phyloP scores from a whole-genome alignment of 2,888 invertebrate genomes.

The Pinctada fucata region DNA sequence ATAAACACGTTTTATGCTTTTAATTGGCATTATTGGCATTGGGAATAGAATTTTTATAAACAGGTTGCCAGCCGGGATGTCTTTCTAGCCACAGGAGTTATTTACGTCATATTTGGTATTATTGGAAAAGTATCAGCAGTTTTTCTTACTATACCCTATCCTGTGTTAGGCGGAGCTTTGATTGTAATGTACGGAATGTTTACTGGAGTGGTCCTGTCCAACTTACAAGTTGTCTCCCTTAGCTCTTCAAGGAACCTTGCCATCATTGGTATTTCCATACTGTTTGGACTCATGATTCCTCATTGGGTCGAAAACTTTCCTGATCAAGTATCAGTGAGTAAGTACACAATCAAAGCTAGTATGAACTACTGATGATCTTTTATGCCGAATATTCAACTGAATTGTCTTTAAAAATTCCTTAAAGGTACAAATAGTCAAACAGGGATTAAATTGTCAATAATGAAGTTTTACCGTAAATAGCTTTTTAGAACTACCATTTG shows the following conservation, averaged over 20 bases:
- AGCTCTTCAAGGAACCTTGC: slow-evolving; percentile 86
- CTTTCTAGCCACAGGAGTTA: slow-evolving; percentile 22
- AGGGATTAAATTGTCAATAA: no score
- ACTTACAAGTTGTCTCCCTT: slow-evolving; percentile 81
- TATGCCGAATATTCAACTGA: no score
- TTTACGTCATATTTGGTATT: slow-evolving; percentile 29
- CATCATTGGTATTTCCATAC: slow-evolving; percentile 90
- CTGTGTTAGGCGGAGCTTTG: slow-evolving; percentile 25
- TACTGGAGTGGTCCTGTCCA: slow-evolving; percentile 61
- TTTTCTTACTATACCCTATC: slow-evolving; percentile 26
- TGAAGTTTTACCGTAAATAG: no score
- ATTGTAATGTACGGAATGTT: slow-evolving; percentile 24
- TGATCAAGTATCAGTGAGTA: slow-evolving; percentile 57
- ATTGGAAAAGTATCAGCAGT: slow-evolving; percentile 22
- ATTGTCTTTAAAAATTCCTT: no score
- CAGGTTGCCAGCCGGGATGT: slow-evolving; percentile 30
- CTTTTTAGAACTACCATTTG: no score
- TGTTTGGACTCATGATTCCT: slow-evolving; percentile 84
- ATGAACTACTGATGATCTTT: no score
- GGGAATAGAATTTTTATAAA: slow-evolving; percentile 81
- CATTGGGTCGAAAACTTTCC: slow-evolving; percentile 55
- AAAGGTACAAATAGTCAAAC: no score
- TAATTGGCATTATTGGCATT: slow-evolving; percentile 81
- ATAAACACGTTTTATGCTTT: no score
- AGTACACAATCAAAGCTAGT: no score